phyloP scores from a whole-genome alignment of 2,113 vertebrate genomes.

The Sphaerodactylus townsendi region DNA sequence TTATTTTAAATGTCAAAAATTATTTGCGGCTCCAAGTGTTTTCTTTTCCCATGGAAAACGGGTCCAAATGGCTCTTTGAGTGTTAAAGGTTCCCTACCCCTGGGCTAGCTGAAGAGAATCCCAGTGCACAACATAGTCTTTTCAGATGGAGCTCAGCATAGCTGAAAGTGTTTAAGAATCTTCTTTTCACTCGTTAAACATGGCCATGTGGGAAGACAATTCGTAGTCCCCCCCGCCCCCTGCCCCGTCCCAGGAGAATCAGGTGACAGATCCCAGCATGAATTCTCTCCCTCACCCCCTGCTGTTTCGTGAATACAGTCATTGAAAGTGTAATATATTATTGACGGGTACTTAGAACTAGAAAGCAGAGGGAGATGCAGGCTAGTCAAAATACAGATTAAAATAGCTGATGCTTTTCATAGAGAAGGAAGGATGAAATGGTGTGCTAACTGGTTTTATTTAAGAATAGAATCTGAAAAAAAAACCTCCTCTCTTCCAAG shows the following conservation, averaged over 20 bases:
- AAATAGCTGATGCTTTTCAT: constrained; percentile 1
- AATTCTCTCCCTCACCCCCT: neutral
- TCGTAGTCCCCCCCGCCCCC: neutral
- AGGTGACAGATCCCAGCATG: accelerated
- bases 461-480: neutral
- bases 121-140: accelerated
- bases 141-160: neutral
- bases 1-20: too few species aligned
- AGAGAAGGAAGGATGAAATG: neutral
- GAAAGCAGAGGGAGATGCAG: neutral
- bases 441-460: accelerated
- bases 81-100: too few species aligned
- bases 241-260: neutral
- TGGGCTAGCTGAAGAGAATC: neutral
- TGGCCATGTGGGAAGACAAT: accelerated
- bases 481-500: neutral
- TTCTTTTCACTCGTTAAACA: neutral
- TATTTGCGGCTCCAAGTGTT: too few species aligned
- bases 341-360: neutral
- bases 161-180: neutral
- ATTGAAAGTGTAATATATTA: constrained; percentile 1
- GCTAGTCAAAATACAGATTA: neutral
- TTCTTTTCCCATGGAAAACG: too few species aligned
- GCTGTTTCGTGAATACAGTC: neutral
- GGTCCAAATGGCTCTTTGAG: too few species aligned